Evolutionary conservation across 2,113 vertebrate species (phyloP).

Genomic region (Neolamprologus falcicula): DNA sequence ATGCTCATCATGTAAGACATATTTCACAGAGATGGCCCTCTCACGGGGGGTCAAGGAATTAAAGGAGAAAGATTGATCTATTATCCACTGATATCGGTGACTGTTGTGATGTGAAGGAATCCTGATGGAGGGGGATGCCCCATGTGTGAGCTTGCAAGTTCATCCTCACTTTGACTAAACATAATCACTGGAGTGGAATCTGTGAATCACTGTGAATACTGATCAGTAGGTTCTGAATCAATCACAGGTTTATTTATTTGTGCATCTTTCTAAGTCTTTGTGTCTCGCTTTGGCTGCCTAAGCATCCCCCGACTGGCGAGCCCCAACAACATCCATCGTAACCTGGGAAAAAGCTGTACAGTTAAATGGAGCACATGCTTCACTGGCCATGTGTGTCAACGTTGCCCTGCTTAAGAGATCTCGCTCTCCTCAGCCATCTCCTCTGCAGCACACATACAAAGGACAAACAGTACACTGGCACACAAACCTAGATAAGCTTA

Average conservation of each 20-base stretch:
- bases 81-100: conserved; percentile 1
- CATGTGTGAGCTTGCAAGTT: not conserved
- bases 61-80: conserved; percentile 4
- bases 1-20: conserved; percentile 64
- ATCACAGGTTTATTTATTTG: not conserved
- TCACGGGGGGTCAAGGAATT: conserved; percentile 9
- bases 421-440: conserved; percentile 12
- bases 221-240: conserved; percentile 7
- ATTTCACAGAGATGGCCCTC: conserved; percentile 46
- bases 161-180: not conserved
- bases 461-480: not conserved
- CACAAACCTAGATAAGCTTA: conserved; percentile 17
- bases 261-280: not conserved
- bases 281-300: not conserved
- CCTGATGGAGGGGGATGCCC: not conserved
- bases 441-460: not conserved
- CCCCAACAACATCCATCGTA: not conserved
- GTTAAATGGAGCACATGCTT: conserved; percentile 63
- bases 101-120: not conserved
- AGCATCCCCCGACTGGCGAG: not conserved
- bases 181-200: conserved; percentile 10
- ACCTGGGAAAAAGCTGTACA: conserved; percentile 41
- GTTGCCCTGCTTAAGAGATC: conserved; percentile 31
- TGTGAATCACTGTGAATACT: not conserved
- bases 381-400: conserved; percentile 55